These are phyloP conservation scores for Centropyge bicolor DNA, from an alignment of 2,797 vertebrate species.

Conservation along the genomic window DNA sequence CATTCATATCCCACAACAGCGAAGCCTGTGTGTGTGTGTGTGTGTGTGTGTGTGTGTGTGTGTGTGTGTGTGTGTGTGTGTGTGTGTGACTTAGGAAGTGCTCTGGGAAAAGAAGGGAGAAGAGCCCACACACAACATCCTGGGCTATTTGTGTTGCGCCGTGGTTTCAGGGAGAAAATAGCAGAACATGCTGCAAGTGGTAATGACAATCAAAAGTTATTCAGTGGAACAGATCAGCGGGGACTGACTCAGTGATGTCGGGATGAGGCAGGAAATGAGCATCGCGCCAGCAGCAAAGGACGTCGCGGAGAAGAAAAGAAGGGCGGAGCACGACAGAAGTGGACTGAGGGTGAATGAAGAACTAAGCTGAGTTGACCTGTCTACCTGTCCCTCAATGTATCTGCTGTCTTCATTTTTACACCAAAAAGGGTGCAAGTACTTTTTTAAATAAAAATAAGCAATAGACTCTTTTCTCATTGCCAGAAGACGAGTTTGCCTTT, in stretches of 20 bases:
- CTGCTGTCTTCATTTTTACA: neutral
- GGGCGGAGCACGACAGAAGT: constrained; percentile 8
- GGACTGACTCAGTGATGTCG: constrained; percentile 41
- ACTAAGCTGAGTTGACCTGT: neutral
- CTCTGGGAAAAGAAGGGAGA: constrained; percentile 16
- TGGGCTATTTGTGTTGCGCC: constrained; percentile 48
- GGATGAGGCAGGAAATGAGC: constrained; percentile 60
- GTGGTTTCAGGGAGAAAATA: constrained; percentile 56
- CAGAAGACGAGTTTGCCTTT: too few relatives aligned
- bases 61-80: neutral
- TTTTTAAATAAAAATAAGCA: too few relatives aligned
- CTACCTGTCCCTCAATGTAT: constrained; percentile 7
- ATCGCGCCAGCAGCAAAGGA: constrained; percentile 32
- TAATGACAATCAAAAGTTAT: constrained; percentile 57
- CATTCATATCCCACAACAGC: neutral
- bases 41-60: neutral
- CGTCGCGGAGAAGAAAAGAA: constrained; percentile 8
- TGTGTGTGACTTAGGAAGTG: neutral
- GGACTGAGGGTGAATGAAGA: constrained; percentile 15
- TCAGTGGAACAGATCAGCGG: constrained; percentile 51
- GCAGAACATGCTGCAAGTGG: constrained; percentile 47
- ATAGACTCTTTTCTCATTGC: too few relatives aligned
- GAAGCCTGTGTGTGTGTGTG: neutral
- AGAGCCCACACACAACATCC: constrained; percentile 31
- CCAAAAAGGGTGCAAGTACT: too few relatives aligned